phyloP scores from a whole-genome alignment of 2,797 vertebrate genomes.

The Xenentodon cancila region DNA sequence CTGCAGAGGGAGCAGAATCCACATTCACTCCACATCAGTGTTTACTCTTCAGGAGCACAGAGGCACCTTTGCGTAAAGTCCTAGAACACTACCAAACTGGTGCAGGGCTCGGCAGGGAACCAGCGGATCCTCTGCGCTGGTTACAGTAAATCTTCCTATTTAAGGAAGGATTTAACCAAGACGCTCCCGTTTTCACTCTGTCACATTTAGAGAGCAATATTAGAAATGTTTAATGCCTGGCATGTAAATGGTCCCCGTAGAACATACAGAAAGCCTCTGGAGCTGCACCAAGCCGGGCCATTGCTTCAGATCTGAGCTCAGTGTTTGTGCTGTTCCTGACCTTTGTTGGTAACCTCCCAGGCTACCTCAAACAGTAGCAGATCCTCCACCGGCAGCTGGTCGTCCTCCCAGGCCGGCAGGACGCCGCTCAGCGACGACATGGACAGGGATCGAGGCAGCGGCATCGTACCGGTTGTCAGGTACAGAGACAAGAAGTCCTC shows the following conservation, averaged over 20 bases:
- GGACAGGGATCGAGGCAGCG: constrained; percentile 89
- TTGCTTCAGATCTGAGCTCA: not conserved
- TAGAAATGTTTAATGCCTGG: too few species aligned
- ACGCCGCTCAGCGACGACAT: constrained; percentile 90
- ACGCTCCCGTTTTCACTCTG: too few species aligned
- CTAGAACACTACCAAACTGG: too few species aligned
- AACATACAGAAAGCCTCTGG: too few species aligned
- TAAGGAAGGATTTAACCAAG: too few species aligned
- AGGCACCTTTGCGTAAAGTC: too few species aligned
- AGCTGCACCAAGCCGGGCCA: too few species aligned
- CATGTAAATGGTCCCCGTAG: too few species aligned
- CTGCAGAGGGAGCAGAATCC: constrained; percentile 35
- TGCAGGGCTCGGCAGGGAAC: too few species aligned
- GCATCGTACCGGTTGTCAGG: constrained; percentile 75
- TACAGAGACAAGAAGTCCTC: not conserved
- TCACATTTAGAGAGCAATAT: too few species aligned
- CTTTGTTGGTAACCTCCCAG: constrained; percentile 98
- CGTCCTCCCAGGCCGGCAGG: constrained; percentile 89
- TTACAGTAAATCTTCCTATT: too few species aligned
- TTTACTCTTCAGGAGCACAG: constrained; percentile 49
- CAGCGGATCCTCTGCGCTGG: too few species aligned
- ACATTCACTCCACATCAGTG: constrained; percentile 9
- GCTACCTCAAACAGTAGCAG: constrained; percentile 94
- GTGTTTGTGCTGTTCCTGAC: constrained; percentile 70
- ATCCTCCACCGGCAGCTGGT: constrained; percentile 88